Evolutionary conservation across 1,140 invertebrate genomes (phyloP).

Genomic region (Helicorthomorpha holstii): DNA sequence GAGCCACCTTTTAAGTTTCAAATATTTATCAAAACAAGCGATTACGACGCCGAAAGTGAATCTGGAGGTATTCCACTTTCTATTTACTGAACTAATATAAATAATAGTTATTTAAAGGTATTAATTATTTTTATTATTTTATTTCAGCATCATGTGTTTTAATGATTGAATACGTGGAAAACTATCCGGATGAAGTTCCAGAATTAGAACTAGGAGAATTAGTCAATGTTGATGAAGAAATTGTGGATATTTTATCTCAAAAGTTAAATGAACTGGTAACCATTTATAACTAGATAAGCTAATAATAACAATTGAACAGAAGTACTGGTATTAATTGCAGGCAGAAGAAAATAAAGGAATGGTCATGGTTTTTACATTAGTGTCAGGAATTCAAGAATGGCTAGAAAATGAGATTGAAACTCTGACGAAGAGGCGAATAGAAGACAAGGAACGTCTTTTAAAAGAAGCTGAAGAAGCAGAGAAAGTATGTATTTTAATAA

Average conservation of each 20-base stretch:
- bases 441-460: constrained; percentile 44
- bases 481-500: constrained; percentile 35
- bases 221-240: constrained; percentile 58
- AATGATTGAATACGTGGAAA: constrained; percentile 63
- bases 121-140: neutral
- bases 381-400: constrained; percentile 84
- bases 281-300: neutral
- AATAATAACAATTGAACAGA: neutral
- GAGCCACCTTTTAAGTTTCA: constrained; percentile 52
- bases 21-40: constrained; percentile 59
- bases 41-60: constrained; percentile 45
- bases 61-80: constrained; percentile 4
- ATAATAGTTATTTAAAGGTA: neutral
- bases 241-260: constrained; percentile 32
- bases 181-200: constrained; percentile 75
- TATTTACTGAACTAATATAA: constrained; percentile 21
- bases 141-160: constrained; percentile 37
- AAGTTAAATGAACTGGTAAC: constrained; percentile 46
- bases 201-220: constrained; percentile 57
- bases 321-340: constrained; percentile 26
- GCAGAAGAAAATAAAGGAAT: constrained; percentile 80
- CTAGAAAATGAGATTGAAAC: constrained; percentile 59
- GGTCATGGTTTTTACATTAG: constrained; percentile 93
- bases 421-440: constrained; percentile 45
- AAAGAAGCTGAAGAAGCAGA: constrained; percentile 71